Evolutionary conservation across 2,888 invertebrate genomes (phyloP).

Genomic region (Endotricha flammealis): DNA sequence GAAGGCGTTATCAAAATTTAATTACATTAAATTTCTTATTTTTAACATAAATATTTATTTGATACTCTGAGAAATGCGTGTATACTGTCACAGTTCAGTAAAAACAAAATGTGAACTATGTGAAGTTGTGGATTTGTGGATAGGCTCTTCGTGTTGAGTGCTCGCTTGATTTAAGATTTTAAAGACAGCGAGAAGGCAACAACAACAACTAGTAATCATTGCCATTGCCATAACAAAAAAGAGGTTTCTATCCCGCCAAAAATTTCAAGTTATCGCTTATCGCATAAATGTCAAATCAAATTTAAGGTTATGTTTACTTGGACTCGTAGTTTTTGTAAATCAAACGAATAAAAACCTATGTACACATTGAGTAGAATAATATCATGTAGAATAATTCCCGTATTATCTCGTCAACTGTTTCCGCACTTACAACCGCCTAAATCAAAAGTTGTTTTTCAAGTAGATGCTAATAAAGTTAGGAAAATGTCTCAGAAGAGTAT

Average conservation of each 20-base stretch:
- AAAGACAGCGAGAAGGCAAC: too few species aligned
- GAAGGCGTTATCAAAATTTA: too few species aligned
- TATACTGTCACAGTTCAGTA: too few species aligned
- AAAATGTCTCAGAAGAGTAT: slow-evolving; percentile 69
- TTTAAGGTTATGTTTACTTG: background rate
- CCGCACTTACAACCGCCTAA: background rate
- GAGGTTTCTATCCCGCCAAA: slow-evolving; percentile 1
- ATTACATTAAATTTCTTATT: too few species aligned
- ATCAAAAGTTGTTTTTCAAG: background rate
- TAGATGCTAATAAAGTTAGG: slow-evolving; percentile 11
- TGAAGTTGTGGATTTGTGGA: too few species aligned
- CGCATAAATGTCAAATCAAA: background rate
- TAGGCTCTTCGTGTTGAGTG: too few species aligned
- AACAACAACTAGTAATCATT: too few species aligned
- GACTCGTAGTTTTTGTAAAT: background rate
- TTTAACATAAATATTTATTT: too few species aligned
- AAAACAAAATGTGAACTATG: too few species aligned
- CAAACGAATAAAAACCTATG: background rate
- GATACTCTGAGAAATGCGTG: too few species aligned
- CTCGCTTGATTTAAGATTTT: too few species aligned
- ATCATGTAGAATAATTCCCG: slow-evolving; percentile 1
- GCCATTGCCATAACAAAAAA: slow-evolving; percentile 1
- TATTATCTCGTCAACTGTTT: background rate
- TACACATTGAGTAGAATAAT: background rate
- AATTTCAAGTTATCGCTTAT: too few species aligned